phyloP scores from a whole-genome alignment of 2,113 vertebrate species.

The Clupea harengus region DNA sequence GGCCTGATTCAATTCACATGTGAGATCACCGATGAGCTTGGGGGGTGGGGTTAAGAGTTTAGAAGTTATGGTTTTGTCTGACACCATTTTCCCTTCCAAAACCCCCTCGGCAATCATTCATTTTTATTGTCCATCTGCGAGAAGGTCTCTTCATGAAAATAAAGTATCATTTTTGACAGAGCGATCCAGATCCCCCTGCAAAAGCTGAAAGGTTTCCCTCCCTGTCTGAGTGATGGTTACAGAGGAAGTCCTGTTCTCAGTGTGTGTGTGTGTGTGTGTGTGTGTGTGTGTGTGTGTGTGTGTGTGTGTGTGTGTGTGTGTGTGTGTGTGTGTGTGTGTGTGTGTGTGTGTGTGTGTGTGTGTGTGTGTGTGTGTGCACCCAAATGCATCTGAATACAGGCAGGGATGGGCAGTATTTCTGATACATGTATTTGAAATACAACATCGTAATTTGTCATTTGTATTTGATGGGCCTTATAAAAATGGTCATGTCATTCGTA shows the following conservation, averaged over 20 bases:
- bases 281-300: neutral
- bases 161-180: slow-evolving; percentile 68
- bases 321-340: slow-evolving; percentile 2
- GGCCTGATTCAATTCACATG: slow-evolving; percentile 57
- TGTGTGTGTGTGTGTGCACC: neutral
- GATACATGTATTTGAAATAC: neutral
- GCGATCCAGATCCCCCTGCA: slow-evolving; percentile 35
- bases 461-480: too few species aligned
- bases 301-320: neutral
- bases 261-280: neutral
- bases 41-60: slow-evolving; percentile 31
- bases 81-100: slow-evolving; percentile 45
- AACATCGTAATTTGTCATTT: too few species aligned
- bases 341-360: neutral
- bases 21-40: slow-evolving; percentile 45
- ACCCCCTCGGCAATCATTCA: slow-evolving; percentile 62
- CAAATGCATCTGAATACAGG: too few species aligned
- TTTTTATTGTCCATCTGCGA: slow-evolving; percentile 72
- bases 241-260: slow-evolving; percentile 29
- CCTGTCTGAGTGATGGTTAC: slow-evolving; percentile 30
- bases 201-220: slow-evolving; percentile 34
- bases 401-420: slow-evolving; percentile 12
- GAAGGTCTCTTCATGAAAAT: slow-evolving; percentile 63
- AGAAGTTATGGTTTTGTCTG: slow-evolving; percentile 49
- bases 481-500: too few species aligned